Evolutionary conservation across 2,888 invertebrate genomes (phyloP).

Genomic region (Rhabditoides inermis): DNA sequence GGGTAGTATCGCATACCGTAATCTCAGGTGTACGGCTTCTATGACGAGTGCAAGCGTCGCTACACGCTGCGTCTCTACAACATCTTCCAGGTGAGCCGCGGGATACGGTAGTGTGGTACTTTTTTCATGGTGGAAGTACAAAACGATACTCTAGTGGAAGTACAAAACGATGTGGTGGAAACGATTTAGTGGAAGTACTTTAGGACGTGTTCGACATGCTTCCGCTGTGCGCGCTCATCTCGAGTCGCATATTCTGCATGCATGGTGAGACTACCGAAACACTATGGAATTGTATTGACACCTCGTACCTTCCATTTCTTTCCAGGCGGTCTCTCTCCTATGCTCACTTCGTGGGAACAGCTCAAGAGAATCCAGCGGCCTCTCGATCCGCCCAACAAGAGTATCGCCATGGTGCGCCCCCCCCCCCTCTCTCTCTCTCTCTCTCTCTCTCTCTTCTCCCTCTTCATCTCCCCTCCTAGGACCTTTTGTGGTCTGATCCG

Average conservation of each 20-base stretch:
- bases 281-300: neutral
- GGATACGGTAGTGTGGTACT: neutral
- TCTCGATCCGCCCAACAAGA: slow-evolving; percentile 22
- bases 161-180: neutral
- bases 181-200: slow-evolving; percentile 4
- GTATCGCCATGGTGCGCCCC: slow-evolving; percentile 20
- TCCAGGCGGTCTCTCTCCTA: slow-evolving; percentile 18
- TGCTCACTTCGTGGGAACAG: slow-evolving; percentile 18
- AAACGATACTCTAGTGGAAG: too few species aligned
- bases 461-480: slow-evolving; percentile 1
- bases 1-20: neutral
- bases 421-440: too few species aligned
- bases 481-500: slow-evolving; percentile 34
- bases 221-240: slow-evolving; percentile 24
- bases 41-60: slow-evolving; percentile 34
- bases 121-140: neutral
- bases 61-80: slow-evolving; percentile 25
- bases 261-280: slow-evolving; percentile 13
- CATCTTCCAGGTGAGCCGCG: slow-evolving; percentile 20
- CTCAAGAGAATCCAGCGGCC: slow-evolving; percentile 19
- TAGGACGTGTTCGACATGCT: slow-evolving; percentile 30
- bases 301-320: neutral
- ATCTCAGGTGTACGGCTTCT: slow-evolving; percentile 31
- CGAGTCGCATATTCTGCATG: slow-evolving; percentile 31
- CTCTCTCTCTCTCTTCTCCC: neutral